Conservation (phyloP, 2,113 vertebrate genomes). For the Dendrocopos noguchii region DNA sequence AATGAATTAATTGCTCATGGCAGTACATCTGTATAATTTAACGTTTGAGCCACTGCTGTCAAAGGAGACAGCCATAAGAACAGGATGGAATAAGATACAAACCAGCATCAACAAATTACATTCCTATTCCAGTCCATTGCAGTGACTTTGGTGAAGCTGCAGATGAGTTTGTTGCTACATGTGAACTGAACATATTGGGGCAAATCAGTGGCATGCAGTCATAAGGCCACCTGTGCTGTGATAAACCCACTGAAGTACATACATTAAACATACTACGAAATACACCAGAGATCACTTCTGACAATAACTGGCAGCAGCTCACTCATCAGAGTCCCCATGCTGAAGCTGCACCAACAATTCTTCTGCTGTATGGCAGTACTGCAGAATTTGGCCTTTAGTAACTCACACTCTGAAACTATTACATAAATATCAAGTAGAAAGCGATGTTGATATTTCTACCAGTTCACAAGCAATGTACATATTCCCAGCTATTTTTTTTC, state of each 20-base stretch:
- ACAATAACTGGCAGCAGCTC: not conserved
- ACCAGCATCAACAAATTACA: not conserved
- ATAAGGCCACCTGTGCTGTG: not conserved
- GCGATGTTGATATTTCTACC: not conserved
- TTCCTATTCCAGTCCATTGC: not conserved
- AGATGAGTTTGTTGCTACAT: not conserved
- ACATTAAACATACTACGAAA: not conserved
- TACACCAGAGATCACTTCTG: not conserved
- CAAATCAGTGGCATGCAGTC: not conserved
- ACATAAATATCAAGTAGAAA: not conserved
- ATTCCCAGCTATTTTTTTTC: not conserved
- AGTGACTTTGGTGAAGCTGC: not conserved
- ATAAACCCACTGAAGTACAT: not conserved
- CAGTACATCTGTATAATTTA: not conserved
- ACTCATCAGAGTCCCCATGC: not conserved
- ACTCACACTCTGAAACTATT: not conserved
- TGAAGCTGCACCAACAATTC: not conserved
- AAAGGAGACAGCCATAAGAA: not conserved
- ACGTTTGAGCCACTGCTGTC: not conserved
- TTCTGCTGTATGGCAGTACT: not conserved
- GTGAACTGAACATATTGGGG: accelerated
- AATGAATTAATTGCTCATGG: not conserved
- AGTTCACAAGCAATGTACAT: not conserved
- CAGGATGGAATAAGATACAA: not conserved
- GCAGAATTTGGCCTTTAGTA: not conserved